Evolutionary conservation across 92 coral and sea anemone species (phyloP).

Genomic region (Zoanthus sansibaricus): DNA sequence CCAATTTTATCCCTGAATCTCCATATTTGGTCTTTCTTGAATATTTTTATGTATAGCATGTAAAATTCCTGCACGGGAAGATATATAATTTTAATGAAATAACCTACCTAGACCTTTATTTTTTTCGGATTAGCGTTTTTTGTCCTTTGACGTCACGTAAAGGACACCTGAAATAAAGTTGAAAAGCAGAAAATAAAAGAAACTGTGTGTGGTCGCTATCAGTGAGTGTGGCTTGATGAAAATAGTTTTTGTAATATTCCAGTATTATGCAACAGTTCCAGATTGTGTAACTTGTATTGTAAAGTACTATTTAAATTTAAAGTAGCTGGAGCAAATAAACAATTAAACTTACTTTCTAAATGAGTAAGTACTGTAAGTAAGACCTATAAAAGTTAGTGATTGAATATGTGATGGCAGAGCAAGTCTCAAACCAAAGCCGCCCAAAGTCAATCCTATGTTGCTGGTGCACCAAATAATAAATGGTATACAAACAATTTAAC

Average conservation of each 20-base stretch:
- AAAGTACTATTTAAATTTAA: conserved; percentile 24
- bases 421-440: neutral
- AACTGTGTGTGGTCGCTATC: neutral
- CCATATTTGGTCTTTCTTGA: too few relatives aligned
- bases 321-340: conserved; percentile 22
- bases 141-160: too few relatives aligned
- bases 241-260: conserved; percentile 17
- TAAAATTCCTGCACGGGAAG: too few relatives aligned
- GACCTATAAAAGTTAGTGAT: neutral
- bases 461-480: conserved; percentile 33
- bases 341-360: conserved; percentile 25
- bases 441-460: neutral
- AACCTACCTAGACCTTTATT: too few relatives aligned
- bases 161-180: too few relatives aligned
- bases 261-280: conserved; percentile 36
- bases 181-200: too few relatives aligned
- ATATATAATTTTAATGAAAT: too few relatives aligned
- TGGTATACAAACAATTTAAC: conserved; percentile 8
- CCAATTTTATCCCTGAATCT: too few relatives aligned
- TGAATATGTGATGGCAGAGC: conserved; percentile 8
- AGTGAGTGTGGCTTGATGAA: too few relatives aligned
- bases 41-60: too few relatives aligned
- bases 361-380: conserved; percentile 28
- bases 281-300: conserved; percentile 38
- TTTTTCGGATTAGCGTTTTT: too few relatives aligned